Conservation (phyloP, 2,113 vertebrate species). For the Vimba vimba region DNA sequence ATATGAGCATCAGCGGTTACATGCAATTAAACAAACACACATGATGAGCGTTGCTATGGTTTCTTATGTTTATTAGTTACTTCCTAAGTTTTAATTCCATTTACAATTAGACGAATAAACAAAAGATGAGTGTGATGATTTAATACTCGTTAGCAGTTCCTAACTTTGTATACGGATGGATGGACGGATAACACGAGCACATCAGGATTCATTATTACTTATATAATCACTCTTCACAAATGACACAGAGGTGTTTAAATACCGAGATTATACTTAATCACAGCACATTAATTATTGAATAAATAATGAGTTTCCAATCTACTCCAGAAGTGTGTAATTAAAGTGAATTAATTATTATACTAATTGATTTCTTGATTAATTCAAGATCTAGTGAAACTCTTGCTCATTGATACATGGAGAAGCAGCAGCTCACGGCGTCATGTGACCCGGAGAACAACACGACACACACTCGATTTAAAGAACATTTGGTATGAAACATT, state of each 20-base stretch:
- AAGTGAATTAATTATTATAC: conserved; percentile 59
- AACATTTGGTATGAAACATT: neutral
- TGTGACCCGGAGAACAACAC: conserved; percentile 42
- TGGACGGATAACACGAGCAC: neutral
- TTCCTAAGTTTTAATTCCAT: neutral
- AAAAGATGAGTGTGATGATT: neutral
- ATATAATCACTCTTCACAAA: conserved; percentile 35
- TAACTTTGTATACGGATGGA: neutral
- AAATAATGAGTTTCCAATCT: conserved; percentile 54
- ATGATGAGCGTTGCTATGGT: neutral
- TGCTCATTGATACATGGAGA: conserved; percentile 36
- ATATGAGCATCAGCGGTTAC: neutral
- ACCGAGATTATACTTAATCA: conserved; percentile 57
- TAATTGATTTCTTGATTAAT: conserved; percentile 59
- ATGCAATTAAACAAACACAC: neutral
- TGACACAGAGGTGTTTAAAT: conserved; percentile 46
- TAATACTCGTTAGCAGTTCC: neutral
- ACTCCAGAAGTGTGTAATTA: conserved; percentile 58
- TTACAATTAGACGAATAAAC: neutral
- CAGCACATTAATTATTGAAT: conserved; percentile 59
- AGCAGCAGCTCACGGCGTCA: conserved; percentile 37
- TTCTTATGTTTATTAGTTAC: neutral
- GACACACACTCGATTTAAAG: neutral
- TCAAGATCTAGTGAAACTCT: conserved; percentile 44
- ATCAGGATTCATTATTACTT: neutral